Evolutionary conservation across 2,888 invertebrate species (phyloP).

Genomic region (Drosophila prolongata): DNA sequence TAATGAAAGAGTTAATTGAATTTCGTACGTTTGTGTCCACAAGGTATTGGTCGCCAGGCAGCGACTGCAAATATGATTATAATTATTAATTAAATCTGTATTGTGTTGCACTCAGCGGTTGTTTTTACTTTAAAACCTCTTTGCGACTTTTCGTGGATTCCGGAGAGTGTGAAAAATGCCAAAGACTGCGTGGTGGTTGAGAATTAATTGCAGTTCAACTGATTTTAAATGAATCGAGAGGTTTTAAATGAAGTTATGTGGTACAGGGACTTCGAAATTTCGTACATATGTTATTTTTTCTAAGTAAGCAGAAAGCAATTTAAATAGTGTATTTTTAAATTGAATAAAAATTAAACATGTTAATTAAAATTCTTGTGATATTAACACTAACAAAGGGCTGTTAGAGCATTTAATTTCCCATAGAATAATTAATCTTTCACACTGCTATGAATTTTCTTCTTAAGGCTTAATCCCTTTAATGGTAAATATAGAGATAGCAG

Average conservation of each 20-base stretch:
- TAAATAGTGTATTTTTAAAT: too few relatives aligned
- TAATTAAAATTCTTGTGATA: too few relatives aligned
- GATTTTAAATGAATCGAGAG: slow-evolving; percentile 4
- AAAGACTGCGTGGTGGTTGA: slow-evolving; percentile 10
- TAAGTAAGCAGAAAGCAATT: too few relatives aligned
- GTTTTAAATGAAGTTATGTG: neutral
- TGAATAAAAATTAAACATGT: too few relatives aligned
- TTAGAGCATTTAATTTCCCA: neutral
- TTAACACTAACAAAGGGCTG: too few relatives aligned
- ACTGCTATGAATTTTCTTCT: neutral
- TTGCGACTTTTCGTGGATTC: slow-evolving; percentile 1
- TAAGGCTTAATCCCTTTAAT: slow-evolving; percentile 2
- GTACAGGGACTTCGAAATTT: neutral
- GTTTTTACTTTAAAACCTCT: slow-evolving; percentile 8
- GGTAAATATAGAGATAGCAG: neutral
- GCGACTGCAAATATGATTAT: slow-evolving; percentile 37
- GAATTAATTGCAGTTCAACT: slow-evolving; percentile 10
- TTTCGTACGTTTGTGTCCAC: slow-evolving; percentile 32
- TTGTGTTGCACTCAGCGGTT: slow-evolving; percentile 13
- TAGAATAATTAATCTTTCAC: too few relatives aligned
- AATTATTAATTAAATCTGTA: slow-evolving; percentile 43
- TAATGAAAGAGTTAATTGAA: slow-evolving; percentile 55
- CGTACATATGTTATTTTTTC: too few relatives aligned
- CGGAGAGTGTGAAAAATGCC: slow-evolving; percentile 10
- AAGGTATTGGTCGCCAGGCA: slow-evolving; percentile 26